Conservation (phyloP, 2,113 vertebrate species). For the Brachyhypopomus gauderio region DNA sequence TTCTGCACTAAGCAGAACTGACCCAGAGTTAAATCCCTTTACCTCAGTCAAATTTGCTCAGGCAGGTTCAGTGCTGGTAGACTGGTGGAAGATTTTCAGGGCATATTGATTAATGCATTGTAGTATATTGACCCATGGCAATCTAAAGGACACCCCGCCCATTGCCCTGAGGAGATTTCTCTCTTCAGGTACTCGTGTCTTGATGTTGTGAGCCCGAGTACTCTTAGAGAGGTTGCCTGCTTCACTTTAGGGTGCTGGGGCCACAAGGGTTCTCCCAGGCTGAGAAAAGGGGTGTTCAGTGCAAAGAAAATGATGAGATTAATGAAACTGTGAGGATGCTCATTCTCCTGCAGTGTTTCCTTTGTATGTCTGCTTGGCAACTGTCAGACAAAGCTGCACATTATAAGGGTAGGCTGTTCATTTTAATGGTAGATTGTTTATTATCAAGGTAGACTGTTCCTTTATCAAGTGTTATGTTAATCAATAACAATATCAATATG, state of each 20-base stretch:
- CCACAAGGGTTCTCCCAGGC: neutral
- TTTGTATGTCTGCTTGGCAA: neutral
- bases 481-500: too few relatives aligned
- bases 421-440: too few relatives aligned
- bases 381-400: neutral
- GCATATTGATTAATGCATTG: conserved; percentile 63
- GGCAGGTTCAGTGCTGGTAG: conserved; percentile 4
- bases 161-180: conserved; percentile 36
- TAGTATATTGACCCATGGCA: conserved; percentile 53
- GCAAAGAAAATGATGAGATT: neutral
- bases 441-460: too few relatives aligned
- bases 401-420: conserved; percentile 1
- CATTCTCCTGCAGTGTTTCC: neutral
- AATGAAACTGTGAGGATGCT: conserved; percentile 2
- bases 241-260: neutral
- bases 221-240: neutral
- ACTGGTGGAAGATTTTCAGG: conserved; percentile 11
- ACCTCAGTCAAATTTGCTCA: neutral
- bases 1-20: neutral
- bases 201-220: conserved; percentile 21
- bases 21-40: neutral
- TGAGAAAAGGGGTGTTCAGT: neutral
- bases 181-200: conserved; percentile 1
- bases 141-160: conserved; percentile 49
- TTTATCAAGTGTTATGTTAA: too few relatives aligned